These are phyloP conservation scores for Leptinotarsa tumamoca DNA, from an alignment of 2,888 invertebrate species.

Conservation along the genomic window DNA sequence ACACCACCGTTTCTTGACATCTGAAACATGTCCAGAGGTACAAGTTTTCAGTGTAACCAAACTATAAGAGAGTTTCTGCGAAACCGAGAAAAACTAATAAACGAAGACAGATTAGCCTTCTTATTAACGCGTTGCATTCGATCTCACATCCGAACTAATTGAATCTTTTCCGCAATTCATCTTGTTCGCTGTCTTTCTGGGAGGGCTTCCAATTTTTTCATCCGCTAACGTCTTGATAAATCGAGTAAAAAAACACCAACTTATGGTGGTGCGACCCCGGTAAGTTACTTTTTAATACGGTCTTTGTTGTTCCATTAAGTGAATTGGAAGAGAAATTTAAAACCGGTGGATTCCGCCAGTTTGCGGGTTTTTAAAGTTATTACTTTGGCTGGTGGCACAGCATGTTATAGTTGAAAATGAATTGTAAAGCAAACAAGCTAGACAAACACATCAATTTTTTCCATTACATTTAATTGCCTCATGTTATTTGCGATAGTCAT, in stretches of 20 bases:
- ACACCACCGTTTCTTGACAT: background rate
- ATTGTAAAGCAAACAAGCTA: conserved; percentile 21
- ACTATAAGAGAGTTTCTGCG: conserved; percentile 30
- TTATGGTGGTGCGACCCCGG: conserved; percentile 17
- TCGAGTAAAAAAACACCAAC: conserved; percentile 28
- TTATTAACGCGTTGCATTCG: conserved; percentile 60
- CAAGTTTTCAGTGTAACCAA: background rate
- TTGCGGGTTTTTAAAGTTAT: conserved; percentile 11
- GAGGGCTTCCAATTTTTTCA: conserved; percentile 21
- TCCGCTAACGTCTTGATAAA: conserved; percentile 25
- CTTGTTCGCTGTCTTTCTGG: conserved; percentile 49
- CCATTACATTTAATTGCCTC: conserved; percentile 20
- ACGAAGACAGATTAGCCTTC: conserved; percentile 61
- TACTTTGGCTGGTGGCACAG: conserved; percentile 4
- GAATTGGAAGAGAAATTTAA: conserved; percentile 40
- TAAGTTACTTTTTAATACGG: background rate
- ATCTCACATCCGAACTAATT: conserved; percentile 57
- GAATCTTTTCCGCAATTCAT: conserved; percentile 62
- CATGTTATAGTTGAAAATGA: conserved; percentile 18
- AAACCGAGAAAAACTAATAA: conserved; percentile 54
- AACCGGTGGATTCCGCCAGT: conserved; percentile 24
- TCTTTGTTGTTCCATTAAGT: conserved; percentile 34
- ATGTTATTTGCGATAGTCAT: conserved; percentile 8
- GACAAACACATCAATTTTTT: conserved; percentile 20
- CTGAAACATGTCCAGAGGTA: background rate